Percentiles rank a stretch among this genome's conserved stretches.
Conservation (phyloP, 2,113 vertebrate species). For the Vanacampus margaritifer region DNA sequence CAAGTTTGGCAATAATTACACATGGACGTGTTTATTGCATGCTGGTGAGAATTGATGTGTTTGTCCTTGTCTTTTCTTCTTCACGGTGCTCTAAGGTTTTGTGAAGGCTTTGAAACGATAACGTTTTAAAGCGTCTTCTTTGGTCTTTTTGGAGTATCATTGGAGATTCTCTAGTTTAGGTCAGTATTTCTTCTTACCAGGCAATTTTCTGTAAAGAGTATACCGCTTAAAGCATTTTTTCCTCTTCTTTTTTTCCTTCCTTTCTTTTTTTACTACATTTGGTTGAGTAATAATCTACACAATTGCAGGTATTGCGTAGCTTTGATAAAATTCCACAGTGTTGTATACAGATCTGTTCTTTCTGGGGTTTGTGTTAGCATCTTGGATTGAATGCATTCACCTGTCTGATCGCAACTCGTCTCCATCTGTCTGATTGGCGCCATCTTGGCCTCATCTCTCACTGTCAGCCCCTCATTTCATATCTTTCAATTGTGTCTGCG, state of each 20-base stretch:
- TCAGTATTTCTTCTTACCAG: no score
- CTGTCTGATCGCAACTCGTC: slow-evolving; percentile 36
- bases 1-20: neutral
- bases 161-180: no score
- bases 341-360: neutral
- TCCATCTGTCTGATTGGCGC: slow-evolving; percentile 31
- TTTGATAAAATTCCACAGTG: neutral
- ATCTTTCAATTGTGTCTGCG: slow-evolving; percentile 52
- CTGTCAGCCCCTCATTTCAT: slow-evolving; percentile 27
- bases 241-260: no score
- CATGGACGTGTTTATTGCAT: neutral
- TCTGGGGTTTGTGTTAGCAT: neutral
- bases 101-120: neutral
- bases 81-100: neutral
- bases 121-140: no score
- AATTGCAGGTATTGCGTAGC: no score
- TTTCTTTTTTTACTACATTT: no score
- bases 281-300: no score
- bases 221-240: no score
- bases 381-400: slow-evolving; percentile 40
- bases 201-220: no score
- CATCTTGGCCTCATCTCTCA: slow-evolving; percentile 38
- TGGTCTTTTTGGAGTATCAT: no score
- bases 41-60: neutral
- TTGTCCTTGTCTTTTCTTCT: neutral